Evolutionary conservation across 2,113 vertebrate species (phyloP), one percentile per base, ranked within the genome.

Genomic region (Cryptomyrus ogoouensis): DNA sequence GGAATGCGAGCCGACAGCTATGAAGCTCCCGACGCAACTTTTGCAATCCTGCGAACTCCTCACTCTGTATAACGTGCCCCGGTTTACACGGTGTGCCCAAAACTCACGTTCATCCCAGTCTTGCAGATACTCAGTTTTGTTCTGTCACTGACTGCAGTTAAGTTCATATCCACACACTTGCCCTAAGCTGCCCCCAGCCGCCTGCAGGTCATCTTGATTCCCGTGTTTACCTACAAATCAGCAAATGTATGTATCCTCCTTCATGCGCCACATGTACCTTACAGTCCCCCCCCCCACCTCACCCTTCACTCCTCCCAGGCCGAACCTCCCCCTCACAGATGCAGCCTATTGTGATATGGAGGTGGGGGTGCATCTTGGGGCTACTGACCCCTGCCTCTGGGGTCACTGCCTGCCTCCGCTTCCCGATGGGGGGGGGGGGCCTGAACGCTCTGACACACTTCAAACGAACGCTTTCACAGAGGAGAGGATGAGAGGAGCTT

Each of bases 351-450:
- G 90, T 94, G 91, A 89, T 88, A 66, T n/a, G 62, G 62, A 3
- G 62, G 86, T 80, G 87, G 91, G 87, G 91, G 90, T 90, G 90
- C 91, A 53, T 44, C 62, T 85, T 86, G 93, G 91, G 94, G 50
- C 91, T 94, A 91, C 92, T 94, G 90, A 94, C 94, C 94, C 93
- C 92, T 94, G 92, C 85, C 83, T 92, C 91, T 89, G 90, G 91
- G 94, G 93, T 96, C 94, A 94, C 58, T 7, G 91, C 92, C 92
- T 92, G 92, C 92, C 90, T 90, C 93, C 92, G 91, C 91, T 91
- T 66, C 93, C 93, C 91, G 92, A 93, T 92, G 88, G 90, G 92
- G 91, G 91, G 91, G 91, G 88, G 46, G 66, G 44, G 19, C 1
- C 49, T 90, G 56, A 47, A 46, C 27, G 62, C 89, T 89, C 84